These are phyloP conservation scores for Acleris emargana DNA, from an alignment of 2,888 invertebrate species.

Conservation along the genomic window DNA sequence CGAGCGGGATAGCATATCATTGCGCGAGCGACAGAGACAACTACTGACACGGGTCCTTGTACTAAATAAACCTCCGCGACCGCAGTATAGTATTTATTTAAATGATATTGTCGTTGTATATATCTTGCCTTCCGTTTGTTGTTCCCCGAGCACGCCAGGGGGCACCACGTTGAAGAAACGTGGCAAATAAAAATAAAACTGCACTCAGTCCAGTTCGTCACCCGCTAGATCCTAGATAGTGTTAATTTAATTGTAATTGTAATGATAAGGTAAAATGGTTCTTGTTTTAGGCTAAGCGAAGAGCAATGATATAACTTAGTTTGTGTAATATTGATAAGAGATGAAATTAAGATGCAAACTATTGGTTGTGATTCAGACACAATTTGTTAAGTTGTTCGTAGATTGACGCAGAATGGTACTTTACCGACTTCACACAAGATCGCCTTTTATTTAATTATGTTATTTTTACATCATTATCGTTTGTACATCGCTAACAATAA, in stretches of 20 bases:
- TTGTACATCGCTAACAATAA: conserved; percentile 84
- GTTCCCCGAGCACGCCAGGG: conserved; percentile 18
- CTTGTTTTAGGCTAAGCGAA: conserved; percentile 82
- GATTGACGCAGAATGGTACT: conserved; percentile 71
- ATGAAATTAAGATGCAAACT: conserved; percentile 82
- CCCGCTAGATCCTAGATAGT: conserved; percentile 82
- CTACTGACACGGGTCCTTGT: too few species aligned
- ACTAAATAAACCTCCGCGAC: too few species aligned
- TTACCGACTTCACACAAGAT: conserved; percentile 73
- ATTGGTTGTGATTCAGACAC: conserved; percentile 84
- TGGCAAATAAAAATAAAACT: conserved; percentile 59
- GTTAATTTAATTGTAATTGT: conserved; percentile 82
- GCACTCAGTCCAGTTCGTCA: conserved; percentile 77
- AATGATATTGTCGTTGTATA: not conserved
- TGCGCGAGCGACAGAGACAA: too few species aligned
- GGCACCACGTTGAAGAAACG: conserved; percentile 43
- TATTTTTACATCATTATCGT: conserved; percentile 81
- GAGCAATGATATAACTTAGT: conserved; percentile 83
- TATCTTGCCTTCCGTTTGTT: conserved; percentile 1
- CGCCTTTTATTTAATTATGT: conserved; percentile 64
- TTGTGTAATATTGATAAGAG: conserved; percentile 82
- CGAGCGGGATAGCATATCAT: too few species aligned
- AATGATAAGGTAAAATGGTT: conserved; percentile 80
- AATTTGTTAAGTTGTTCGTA: conserved; percentile 82
- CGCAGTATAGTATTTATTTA: not conserved